phyloP scores from a whole-genome alignment of 2,888 invertebrate genomes.

The Philopedon plagiatum region DNA sequence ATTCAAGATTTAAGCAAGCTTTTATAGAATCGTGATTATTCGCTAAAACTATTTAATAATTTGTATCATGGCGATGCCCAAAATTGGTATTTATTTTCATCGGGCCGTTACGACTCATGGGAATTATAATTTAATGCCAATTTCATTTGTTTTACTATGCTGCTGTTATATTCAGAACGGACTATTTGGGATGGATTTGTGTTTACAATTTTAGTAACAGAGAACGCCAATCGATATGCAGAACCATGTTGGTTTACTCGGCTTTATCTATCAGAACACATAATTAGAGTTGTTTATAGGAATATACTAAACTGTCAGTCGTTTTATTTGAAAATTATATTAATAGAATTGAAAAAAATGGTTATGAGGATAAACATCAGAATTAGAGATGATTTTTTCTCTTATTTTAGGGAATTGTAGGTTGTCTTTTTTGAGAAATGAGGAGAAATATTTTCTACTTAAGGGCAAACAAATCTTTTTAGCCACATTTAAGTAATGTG shows the following conservation, averaged over 20 bases:
- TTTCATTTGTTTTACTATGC: neutral
- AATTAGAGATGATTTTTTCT: too few relatives aligned
- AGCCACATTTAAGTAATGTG: too few relatives aligned
- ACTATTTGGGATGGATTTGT: neutral
- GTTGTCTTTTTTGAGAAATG: too few relatives aligned
- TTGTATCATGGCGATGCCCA: neutral
- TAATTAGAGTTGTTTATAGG: too few relatives aligned
- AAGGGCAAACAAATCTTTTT: too few relatives aligned
- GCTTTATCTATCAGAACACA: too few relatives aligned
- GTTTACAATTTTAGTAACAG: neutral
- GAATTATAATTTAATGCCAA: neutral
- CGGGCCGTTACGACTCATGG: neutral
- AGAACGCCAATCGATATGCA: neutral
- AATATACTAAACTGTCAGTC: too few relatives aligned
- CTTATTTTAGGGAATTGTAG: too few relatives aligned
- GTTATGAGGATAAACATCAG: too few relatives aligned
- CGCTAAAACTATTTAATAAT: neutral
- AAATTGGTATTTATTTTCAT: neutral
- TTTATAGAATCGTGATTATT: neutral
- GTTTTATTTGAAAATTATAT: too few relatives aligned
- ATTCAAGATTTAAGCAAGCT: neutral
- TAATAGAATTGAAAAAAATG: too few relatives aligned
- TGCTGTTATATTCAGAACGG: conserved; percentile 5
- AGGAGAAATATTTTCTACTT: too few relatives aligned
- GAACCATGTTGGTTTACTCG: neutral